Evolutionary conservation across 2,113 vertebrate species (phyloP), one percentile per base, ranked within the genome.

Genomic region (Lampris megalopsis): DNA sequence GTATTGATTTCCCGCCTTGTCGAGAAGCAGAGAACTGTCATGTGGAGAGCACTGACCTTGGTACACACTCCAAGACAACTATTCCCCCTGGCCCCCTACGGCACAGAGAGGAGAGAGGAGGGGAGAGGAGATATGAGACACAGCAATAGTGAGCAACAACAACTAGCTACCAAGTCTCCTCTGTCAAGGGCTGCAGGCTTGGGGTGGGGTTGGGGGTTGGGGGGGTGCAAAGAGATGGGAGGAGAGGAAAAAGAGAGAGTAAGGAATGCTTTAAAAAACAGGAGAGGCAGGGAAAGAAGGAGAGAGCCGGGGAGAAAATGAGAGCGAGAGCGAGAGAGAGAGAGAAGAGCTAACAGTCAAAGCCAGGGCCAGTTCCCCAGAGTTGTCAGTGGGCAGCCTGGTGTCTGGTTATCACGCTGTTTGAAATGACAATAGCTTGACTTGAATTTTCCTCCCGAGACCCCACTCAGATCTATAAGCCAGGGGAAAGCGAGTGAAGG

Each of bases 1-100:
- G 96, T 98, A 98, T 98, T 97, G 97, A 99, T 99, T 94, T 98
- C 96, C 95, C 95, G 95, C 93, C 96, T 98, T 97, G 96, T 97
- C 95, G 93, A 91, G 95, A 98, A 96, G 95, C 96, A 97, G 96
- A 88, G 96, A 97, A 96, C 96, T 97, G 97, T 98, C 97, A 98
- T 95, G 95, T 94, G 88, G 95, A 95, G 95, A 96, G 94, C 94
- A 92, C 96, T 96, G 96, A 96, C 97, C 97, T 98, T 95, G 95
- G 95, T 95, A 93, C 94, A 94, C 94, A 89, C 87, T 70, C 89
- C 86, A 91, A 96, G 96, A 97, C 96, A 97, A 95, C 95, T 95
- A 97, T 96, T 97, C 96, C 96, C 96, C 91, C 91, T 58, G 87
- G 81, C 94, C 92, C 95, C 86, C 86, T 73, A 73, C 82, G 82